Evolutionary conservation across 2,113 vertebrate genomes (phyloP).

Genomic region (Leucosticte australis): DNA sequence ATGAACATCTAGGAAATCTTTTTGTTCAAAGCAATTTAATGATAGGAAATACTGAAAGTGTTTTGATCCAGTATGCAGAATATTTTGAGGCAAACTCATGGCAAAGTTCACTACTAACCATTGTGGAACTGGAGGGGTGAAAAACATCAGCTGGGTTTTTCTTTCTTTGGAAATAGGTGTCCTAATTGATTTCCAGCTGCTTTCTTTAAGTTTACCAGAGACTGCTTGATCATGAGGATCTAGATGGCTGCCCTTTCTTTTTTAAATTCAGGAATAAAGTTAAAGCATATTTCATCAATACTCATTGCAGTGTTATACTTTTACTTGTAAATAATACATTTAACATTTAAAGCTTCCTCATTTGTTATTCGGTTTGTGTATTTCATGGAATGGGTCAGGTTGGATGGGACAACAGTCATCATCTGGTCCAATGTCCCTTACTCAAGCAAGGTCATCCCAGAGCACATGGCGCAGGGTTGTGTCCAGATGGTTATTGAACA

Average conservation of each 20-base stretch:
- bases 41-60: not conserved
- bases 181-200: not conserved
- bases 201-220: not conserved
- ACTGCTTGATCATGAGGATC: not conserved
- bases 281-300: not conserved
- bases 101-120: not conserved
- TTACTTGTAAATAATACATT: not conserved
- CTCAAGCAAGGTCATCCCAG: not conserved
- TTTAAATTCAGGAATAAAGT: not conserved
- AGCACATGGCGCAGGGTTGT: not conserved
- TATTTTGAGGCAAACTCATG: not conserved
- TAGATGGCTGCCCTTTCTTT: not conserved
- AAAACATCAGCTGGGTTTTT: not conserved
- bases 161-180: not conserved
- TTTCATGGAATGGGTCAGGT: not conserved
- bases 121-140: not conserved
- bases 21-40: not conserved
- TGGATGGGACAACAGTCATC: not conserved
- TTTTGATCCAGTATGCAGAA: not conserved
- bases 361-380: not conserved
- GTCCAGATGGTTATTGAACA: not conserved
- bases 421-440: not conserved
- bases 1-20: not conserved
- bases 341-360: not conserved
- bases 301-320: not conserved